phyloP scores from a whole-genome alignment of 2,888 invertebrate genomes.

The Stenolophus ochropezus region DNA sequence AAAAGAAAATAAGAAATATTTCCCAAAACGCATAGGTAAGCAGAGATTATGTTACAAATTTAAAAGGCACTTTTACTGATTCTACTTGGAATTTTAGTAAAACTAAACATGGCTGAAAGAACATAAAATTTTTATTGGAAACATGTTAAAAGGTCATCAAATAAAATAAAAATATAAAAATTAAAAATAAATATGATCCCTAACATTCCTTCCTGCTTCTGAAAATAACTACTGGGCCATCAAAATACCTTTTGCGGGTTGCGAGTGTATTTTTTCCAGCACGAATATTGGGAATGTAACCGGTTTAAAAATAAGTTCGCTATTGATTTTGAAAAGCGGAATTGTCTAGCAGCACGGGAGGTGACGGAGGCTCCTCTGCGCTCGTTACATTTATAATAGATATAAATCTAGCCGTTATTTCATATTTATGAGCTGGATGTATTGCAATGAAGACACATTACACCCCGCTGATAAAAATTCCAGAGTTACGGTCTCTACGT shows the following conservation, averaged over 20 bases:
- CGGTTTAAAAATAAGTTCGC: constrained; percentile 24
- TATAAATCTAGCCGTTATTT: constrained; percentile 24
- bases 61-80: too few species aligned
- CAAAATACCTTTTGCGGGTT: neutral
- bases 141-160: too few species aligned
- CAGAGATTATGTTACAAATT: too few species aligned
- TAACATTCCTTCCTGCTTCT: too few species aligned
- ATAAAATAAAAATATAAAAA: too few species aligned
- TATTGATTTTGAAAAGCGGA: constrained; percentile 35
- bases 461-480: neutral
- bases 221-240: too few species aligned
- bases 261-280: neutral
- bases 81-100: too few species aligned
- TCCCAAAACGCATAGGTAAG: too few species aligned
- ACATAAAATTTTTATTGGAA: too few species aligned
- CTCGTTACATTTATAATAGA: constrained; percentile 8
- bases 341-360: constrained; percentile 8
- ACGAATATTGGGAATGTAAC: constrained; percentile 11
- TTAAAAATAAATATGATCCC: too few species aligned
- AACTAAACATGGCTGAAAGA: too few species aligned
- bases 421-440: constrained; percentile 32
- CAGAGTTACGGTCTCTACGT: neutral
- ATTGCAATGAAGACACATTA: constrained; percentile 37
- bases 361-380: neutral
- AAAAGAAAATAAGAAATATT: too few species aligned